phyloP scores from a whole-genome alignment of 2,113 vertebrate genomes.

The Martes martes region DNA sequence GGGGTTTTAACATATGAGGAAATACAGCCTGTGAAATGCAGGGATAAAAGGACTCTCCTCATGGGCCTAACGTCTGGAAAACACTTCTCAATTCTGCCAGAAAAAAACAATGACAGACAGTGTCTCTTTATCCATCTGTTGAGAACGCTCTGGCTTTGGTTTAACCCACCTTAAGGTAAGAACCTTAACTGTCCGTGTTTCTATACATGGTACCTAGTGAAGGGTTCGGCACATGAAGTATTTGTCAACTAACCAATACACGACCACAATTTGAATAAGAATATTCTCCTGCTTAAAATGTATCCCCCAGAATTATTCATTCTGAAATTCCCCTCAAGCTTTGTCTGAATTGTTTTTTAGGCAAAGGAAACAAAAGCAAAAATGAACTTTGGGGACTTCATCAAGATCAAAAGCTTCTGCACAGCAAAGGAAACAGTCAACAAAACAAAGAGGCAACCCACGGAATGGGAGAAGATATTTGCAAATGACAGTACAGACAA shows the following conservation, averaged over 20 bases:
- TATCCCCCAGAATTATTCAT: background rate
- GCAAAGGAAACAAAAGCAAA: too few species aligned
- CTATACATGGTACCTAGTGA: background rate
- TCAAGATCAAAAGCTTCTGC: too few species aligned
- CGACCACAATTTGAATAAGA: background rate
- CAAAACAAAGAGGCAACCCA: too few species aligned
- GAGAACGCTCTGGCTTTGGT: background rate
- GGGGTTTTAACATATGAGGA: background rate
- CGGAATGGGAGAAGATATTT: too few species aligned
- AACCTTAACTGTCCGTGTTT: background rate
- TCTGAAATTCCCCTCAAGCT: background rate
- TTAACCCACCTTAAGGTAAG: background rate
- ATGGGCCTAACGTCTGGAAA: background rate
- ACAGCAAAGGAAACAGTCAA: too few species aligned
- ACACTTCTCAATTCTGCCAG: background rate
- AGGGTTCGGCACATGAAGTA: background rate
- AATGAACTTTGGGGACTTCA: too few species aligned
- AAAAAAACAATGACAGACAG: background rate
- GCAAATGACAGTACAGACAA: too few species aligned
- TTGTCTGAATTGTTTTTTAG: background rate
- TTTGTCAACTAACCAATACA: background rate
- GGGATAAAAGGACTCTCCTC: background rate
- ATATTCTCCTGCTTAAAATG: conserved; percentile 23
- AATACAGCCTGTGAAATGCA: background rate
- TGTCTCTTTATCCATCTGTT: background rate